Evolutionary conservation across 2,113 vertebrate species (phyloP).

Genomic region (Pungitius pungitius): DNA sequence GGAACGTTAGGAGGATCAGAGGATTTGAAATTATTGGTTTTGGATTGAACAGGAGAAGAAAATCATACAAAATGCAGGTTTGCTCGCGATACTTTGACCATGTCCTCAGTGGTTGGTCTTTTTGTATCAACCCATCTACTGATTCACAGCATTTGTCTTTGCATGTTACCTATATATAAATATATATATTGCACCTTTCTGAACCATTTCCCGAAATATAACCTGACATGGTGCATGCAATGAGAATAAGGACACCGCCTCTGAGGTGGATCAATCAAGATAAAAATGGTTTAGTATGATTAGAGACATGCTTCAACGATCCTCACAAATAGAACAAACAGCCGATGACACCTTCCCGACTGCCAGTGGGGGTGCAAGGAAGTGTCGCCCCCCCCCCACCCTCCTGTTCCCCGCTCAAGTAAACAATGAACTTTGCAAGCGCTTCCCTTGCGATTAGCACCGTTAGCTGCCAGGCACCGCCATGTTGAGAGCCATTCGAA

Average conservation of each 20-base stretch:
- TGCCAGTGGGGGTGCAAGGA: too few species aligned
- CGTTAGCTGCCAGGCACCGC: not conserved
- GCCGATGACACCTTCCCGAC: too few species aligned
- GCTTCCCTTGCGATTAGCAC: not conserved
- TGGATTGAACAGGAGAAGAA: slow-evolving; percentile 55
- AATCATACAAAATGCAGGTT: slow-evolving; percentile 67
- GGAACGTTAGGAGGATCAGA: slow-evolving; percentile 62
- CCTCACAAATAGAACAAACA: not conserved
- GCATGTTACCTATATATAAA: not conserved
- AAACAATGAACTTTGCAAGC: too few species aligned
- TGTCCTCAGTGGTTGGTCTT: slow-evolving; percentile 16
- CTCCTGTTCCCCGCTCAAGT: too few species aligned
- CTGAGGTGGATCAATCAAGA: not conserved
- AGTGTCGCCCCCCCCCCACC: too few species aligned
- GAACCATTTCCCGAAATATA: not conserved
- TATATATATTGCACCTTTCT: not conserved
- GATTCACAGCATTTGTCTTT: slow-evolving; percentile 21
- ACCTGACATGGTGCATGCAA: not conserved
- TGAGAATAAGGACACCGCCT: not conserved
- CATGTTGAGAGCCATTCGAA: not conserved
- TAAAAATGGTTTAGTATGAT: not conserved
- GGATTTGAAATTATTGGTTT: slow-evolving; percentile 55
- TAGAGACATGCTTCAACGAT: not conserved
- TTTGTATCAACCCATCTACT: slow-evolving; percentile 34
- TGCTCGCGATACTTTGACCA: slow-evolving; percentile 44